Conservation (phyloP, 2,113 vertebrate species). For the Syngnathus floridae region DNA sequence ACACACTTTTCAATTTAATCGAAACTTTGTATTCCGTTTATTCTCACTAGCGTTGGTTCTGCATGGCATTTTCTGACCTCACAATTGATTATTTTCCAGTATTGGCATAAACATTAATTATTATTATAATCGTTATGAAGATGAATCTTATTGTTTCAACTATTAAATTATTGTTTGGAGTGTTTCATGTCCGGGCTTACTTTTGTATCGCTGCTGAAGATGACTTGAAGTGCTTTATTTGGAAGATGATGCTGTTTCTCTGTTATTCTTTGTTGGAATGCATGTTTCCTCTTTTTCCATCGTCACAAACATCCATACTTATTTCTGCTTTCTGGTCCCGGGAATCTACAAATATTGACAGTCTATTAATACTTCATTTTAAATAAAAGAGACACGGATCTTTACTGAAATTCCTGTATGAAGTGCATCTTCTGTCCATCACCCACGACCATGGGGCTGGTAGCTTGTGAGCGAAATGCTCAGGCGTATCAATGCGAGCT, state of each 20-base stretch:
- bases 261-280: not conserved
- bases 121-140: not conserved
- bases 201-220: slow-evolving; percentile 2
- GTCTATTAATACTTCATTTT: not conserved
- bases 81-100: not conserved
- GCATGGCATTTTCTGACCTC: slow-evolving; percentile 5
- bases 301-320: not conserved
- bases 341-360: not conserved
- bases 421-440: not conserved
- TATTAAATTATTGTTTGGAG: slow-evolving; percentile 2
- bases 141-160: not conserved
- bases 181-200: not conserved
- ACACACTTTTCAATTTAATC: not conserved
- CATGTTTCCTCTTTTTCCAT: not conserved
- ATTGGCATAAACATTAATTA: not conserved
- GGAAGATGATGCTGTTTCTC: not conserved
- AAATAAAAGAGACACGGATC: not conserved
- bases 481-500: too few species aligned
- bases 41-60: not conserved
- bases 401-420: not conserved
- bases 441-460: not conserved
- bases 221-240: not conserved
- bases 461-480: too few species aligned
- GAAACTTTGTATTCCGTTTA: not conserved
- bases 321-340: not conserved